Conservation (phyloP, 2,888 invertebrate genomes). For the Cheilosia vulpina region DNA sequence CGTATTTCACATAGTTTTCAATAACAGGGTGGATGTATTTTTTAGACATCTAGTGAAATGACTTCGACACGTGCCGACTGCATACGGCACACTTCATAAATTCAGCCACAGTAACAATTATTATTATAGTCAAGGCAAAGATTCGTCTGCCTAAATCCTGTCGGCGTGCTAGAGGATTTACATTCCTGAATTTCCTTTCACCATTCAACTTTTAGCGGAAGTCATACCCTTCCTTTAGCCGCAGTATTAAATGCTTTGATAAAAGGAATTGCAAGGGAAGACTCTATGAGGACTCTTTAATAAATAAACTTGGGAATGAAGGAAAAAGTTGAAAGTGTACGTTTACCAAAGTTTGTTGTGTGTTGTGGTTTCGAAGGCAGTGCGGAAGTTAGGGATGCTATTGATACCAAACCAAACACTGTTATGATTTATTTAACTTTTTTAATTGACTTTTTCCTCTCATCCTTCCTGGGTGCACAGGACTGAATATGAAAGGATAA, state of each 20-base stretch:
- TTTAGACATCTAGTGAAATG: constrained; percentile 72
- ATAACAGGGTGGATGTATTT: constrained; percentile 68
- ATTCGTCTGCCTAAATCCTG: constrained; percentile 60
- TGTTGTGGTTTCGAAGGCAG: constrained; percentile 50
- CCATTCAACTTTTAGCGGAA: constrained; percentile 51
- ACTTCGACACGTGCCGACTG: constrained; percentile 72
- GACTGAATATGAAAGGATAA: constrained; percentile 80
- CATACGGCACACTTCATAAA: constrained; percentile 75
- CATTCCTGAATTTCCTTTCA: constrained; percentile 62
- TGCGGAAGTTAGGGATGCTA: constrained; percentile 49
- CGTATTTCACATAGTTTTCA: constrained; percentile 52
- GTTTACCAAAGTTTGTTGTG: constrained; percentile 57
- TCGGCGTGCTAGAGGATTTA: constrained; percentile 66
- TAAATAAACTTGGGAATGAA: constrained; percentile 45
- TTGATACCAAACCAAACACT: constrained; percentile 67
- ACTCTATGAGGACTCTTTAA: constrained; percentile 42
- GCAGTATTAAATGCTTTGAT: constrained; percentile 47
- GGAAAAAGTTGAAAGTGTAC: constrained; percentile 54
- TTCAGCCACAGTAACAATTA: constrained; percentile 72
- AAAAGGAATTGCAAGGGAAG: constrained; percentile 25
- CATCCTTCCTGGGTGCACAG: constrained; percentile 40
- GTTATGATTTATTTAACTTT: constrained; percentile 83
- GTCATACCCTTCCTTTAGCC: constrained; percentile 59
- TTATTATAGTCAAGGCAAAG: constrained; percentile 44
- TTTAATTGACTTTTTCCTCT: constrained; percentile 83